Evolutionary conservation across 2,113 vertebrate genomes (phyloP).

Genomic region (Anoplopoma fimbria): DNA sequence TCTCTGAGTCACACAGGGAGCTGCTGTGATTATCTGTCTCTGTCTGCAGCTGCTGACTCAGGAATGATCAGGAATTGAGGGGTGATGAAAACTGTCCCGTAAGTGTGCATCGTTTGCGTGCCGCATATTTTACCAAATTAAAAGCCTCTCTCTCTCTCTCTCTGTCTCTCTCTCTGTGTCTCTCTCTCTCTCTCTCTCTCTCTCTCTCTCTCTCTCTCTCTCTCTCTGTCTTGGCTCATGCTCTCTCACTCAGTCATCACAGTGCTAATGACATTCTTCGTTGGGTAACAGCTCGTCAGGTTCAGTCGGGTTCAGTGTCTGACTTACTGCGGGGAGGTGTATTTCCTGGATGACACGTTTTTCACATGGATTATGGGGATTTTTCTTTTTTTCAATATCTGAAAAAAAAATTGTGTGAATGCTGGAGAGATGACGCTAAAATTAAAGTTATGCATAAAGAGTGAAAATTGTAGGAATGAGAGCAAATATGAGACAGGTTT

Average conservation of each 20-base stretch:
- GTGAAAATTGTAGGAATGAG: too few species aligned
- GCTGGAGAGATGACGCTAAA: too few species aligned
- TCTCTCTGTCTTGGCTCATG: slow-evolving; percentile 25
- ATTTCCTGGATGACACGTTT: too few species aligned
- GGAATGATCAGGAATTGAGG: slow-evolving; percentile 68
- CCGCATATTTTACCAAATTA: slow-evolving; percentile 52
- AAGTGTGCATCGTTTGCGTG: slow-evolving; percentile 11
- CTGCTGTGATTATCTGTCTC: background rate
- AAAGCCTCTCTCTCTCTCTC: background rate
- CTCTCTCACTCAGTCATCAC: slow-evolving; percentile 68
- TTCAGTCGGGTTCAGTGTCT: slow-evolving; percentile 44
- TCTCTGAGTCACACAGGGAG: background rate
- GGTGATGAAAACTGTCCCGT: slow-evolving; percentile 70
- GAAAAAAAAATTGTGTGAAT: too few species aligned
- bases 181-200: background rate
- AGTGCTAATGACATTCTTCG: slow-evolving; percentile 70
- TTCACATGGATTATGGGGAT: too few species aligned
- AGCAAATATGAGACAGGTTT: too few species aligned
- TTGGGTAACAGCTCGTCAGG: slow-evolving; percentile 27
- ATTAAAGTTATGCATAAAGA: too few species aligned
- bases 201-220: background rate
- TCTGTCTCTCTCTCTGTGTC: background rate
- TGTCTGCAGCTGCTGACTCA: slow-evolving; percentile 50
- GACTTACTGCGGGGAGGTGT: background rate
- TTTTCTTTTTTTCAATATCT: too few species aligned